Evolutionary conservation across 2,888 invertebrate species (phyloP), one percentile per base, ranked within the genome.

Genomic region (Mythimna vitellina): DNA sequence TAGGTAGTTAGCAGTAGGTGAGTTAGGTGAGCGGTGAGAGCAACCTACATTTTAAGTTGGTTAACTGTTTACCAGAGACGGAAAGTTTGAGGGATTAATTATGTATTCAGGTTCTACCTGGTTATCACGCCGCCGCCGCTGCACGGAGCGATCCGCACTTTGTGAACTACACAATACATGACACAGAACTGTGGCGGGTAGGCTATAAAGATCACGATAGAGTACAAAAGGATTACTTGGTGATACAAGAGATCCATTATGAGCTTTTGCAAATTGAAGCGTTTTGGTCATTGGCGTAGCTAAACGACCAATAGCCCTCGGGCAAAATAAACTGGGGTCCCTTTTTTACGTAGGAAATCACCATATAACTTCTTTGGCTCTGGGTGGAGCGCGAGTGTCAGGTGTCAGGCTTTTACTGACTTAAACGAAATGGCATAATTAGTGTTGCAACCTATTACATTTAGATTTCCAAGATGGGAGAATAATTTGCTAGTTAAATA

Each of bases 51-150:
- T 79, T 74, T 66, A 79, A 69, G 75, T 81, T 75, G 64, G 70
- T 74, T 68, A 69, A 65, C 65, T 79, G 80, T 83, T 80, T 79
- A 83, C 57, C 42, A 57, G 70, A 74, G 75, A 66, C 29, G 60
- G 56, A 71, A 82, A 81, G 80, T 83, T 81, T 72, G 49, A 75
- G 17, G 71, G 80, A 75, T 80, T 81, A 80, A 80, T 76, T 80
- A 83, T 82, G 79, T 80, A 82, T 80, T 73, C 79, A 67, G 69
- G 70, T 73, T 65, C 10, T 80, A 82, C 74, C 79, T 67, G 64
- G 61, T 70, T 78, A 70, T 70, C 66, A 38, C 57, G 57, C 3
- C 20, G 54, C 69, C 57, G 57, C 2, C 20, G 58, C 66, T 70
- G 69, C 67, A 58, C 46, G 51, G 54, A 73, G 61, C 70, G 58